Evolutionary conservation across 2,113 vertebrate genomes (phyloP).

Genomic region (Vulpes ferrilata): DNA sequence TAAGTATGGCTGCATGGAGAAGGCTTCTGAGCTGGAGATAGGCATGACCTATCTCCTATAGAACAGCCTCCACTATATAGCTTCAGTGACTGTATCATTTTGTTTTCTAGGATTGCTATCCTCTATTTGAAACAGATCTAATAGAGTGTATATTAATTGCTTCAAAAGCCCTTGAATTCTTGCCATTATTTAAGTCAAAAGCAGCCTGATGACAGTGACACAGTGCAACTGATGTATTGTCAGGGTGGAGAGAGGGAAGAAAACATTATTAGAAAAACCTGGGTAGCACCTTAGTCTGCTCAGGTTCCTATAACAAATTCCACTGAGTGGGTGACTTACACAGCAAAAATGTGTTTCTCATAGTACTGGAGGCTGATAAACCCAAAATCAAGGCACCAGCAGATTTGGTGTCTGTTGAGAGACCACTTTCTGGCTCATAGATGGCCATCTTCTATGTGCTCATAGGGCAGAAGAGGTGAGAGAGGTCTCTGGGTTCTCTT

Average conservation of each 20-base stretch:
- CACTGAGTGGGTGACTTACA: not conserved
- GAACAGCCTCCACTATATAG: not conserved
- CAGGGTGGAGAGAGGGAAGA: not conserved
- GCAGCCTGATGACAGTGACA: not conserved
- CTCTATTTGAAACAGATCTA: not conserved
- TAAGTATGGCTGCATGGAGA: not conserved
- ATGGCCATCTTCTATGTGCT: not conserved
- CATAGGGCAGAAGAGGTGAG: not conserved
- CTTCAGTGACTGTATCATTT: not conserved
- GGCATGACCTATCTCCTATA: not conserved
- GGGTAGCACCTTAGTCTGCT: not conserved
- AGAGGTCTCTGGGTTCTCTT: not conserved
- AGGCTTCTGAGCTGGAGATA: not conserved
- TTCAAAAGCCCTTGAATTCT: not conserved
- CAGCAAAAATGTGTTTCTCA: not conserved
- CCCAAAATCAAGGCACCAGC: not conserved
- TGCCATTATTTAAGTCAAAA: not conserved
- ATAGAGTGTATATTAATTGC: not conserved
- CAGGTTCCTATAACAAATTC: not conserved
- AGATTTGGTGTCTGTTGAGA: not conserved
- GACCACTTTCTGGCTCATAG: not conserved
- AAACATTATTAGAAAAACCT: constrained; percentile 29
- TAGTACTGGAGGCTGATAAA: not conserved
- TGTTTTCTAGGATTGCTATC: not conserved
- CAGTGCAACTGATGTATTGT: not conserved